Evolutionary conservation across 2,888 invertebrate species (phyloP).

Genomic region (Strigamia maritima): DNA sequence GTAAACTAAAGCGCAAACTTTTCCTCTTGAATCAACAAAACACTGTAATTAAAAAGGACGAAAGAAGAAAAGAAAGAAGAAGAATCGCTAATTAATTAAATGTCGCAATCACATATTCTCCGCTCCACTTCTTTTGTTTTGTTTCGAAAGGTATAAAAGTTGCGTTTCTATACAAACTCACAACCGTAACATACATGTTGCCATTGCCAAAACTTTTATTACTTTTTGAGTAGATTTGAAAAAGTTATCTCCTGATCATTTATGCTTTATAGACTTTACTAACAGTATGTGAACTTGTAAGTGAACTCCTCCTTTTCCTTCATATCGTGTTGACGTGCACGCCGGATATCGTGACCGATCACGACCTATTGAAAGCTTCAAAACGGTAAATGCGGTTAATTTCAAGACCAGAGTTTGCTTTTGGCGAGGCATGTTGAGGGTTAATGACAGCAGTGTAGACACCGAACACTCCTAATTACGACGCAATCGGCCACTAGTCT

Average conservation of each 20-base stretch:
- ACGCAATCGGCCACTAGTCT: conserved; percentile 11
- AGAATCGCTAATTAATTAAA: conserved; percentile 6
- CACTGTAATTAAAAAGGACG: conserved; percentile 17
- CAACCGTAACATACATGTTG: not conserved
- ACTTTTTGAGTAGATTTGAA: no score
- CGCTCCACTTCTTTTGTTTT: not conserved
- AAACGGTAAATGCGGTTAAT: conserved; percentile 32
- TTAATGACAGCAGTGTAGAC: conserved; percentile 19
- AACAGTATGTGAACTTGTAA: not conserved
- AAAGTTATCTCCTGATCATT: no score
- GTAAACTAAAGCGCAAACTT: not conserved
- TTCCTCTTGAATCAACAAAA: conserved; percentile 21
- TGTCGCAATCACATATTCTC: conserved; percentile 1
- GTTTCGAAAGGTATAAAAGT: not conserved
- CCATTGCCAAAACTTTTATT: not conserved
- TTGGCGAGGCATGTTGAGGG: conserved; percentile 7
- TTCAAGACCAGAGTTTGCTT: conserved; percentile 28
- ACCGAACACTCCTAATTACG: conserved; percentile 32
- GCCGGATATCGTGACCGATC: conserved; percentile 28
- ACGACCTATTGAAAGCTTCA: conserved; percentile 31
- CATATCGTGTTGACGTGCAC: not conserved
- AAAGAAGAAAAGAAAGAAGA: not conserved
- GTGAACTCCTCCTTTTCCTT: not conserved
- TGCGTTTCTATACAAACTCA: not conserved
- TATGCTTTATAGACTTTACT: no score